Percentiles rank a stretch among this genome's conserved stretches.
These are phyloP conservation scores for Xestia c-nigrum DNA, from an alignment of 2,888 invertebrate genomes.

Conservation along the genomic window DNA sequence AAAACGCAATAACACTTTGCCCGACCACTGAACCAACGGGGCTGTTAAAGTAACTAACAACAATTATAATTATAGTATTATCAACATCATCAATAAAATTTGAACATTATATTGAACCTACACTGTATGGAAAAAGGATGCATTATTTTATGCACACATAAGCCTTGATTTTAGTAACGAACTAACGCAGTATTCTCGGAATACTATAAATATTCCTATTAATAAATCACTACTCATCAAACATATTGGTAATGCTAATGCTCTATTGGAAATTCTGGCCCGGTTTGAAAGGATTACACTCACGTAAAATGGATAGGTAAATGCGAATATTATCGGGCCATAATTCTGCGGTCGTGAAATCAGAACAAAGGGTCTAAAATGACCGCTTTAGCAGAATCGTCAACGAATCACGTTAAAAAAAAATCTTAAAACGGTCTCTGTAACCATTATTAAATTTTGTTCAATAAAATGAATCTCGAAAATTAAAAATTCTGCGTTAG, in stretches of 20 bases:
- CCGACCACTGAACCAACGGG: not conserved
- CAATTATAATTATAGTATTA: not conserved
- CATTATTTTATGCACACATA: no score
- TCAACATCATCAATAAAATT: not conserved
- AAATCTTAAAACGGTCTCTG: no score
- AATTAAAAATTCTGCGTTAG: no score
- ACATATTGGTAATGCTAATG: conserved; percentile 4
- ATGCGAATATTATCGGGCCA: conserved; percentile 29
- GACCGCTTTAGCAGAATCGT: no score
- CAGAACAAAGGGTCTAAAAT: no score
- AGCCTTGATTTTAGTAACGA: not conserved
- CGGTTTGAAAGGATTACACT: conserved; percentile 28
- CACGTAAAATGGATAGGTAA: conserved; percentile 20
- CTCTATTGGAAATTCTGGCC: conserved; percentile 6
- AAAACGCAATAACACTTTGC: not conserved
- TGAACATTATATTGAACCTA: not conserved
- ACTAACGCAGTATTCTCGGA: not conserved
- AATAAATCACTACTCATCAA: conserved; percentile 18
- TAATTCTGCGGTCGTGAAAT: conserved; percentile 28
- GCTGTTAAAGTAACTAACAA: not conserved
- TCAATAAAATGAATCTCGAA: no score
- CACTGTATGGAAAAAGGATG: no score
- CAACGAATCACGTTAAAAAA: no score
- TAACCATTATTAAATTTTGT: no score
- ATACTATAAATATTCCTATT: not conserved